phyloP scores from a whole-genome alignment of 2,113 vertebrate species.

The Rhineura floridana region DNA sequence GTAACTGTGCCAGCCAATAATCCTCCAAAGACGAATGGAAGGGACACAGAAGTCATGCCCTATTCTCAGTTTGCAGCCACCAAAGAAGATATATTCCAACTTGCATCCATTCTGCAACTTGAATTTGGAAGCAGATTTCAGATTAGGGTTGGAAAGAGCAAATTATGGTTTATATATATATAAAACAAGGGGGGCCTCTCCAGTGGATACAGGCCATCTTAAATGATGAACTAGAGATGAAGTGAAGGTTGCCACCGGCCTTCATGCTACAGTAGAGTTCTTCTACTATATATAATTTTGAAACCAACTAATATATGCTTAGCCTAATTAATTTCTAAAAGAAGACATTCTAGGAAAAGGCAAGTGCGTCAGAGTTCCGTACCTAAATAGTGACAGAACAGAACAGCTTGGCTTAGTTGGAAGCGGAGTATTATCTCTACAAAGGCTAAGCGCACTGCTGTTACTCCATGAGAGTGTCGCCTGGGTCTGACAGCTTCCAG shows the following conservation, averaged over 20 bases:
- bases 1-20: not conserved
- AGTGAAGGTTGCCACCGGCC: not conserved
- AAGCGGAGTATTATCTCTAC: constrained; percentile 65
- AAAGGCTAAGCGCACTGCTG: constrained; percentile 49
- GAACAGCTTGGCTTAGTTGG: constrained; percentile 60
- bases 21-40: not conserved
- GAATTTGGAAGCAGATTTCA: not conserved
- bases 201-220: not conserved
- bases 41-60: not conserved
- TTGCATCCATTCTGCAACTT: not conserved
- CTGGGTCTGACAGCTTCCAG: constrained; percentile 62
- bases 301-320: constrained; percentile 54
- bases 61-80: not conserved
- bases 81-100: not conserved
- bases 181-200: not conserved
- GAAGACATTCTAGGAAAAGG: constrained; percentile 60
- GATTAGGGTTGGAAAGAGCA: not conserved
- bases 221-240: constrained; percentile 12
- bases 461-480: constrained; percentile 43
- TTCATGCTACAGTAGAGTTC: constrained; percentile 1
- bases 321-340: constrained; percentile 68
- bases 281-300: constrained; percentile 45
- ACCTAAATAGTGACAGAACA: constrained; percentile 57
- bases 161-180: not conserved
- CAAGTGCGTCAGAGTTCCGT: constrained; percentile 54